These are phyloP conservation scores for Tragelaphus strepsiceros DNA, from an alignment of 2,113 vertebrate species.

Conservation along the genomic window DNA sequence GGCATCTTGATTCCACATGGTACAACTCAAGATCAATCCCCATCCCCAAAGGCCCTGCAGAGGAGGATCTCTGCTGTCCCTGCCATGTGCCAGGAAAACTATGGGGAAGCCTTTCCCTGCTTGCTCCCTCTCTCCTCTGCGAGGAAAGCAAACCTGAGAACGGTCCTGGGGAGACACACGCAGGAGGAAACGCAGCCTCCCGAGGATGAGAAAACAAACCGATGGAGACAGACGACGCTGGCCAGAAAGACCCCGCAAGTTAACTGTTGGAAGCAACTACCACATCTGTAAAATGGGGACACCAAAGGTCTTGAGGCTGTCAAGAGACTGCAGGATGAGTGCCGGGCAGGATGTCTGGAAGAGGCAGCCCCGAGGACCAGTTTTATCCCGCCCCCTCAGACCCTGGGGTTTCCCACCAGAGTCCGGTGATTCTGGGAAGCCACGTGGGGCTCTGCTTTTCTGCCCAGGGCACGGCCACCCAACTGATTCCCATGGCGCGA, in stretches of 20 bases:
- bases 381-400: not conserved
- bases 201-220: not conserved
- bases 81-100: not conserved
- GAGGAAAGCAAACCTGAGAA: not conserved
- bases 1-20: not conserved
- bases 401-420: not conserved
- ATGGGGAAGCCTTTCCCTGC: not conserved
- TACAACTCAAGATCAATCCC: slow-evolving; percentile 25
- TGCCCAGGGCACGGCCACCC: not conserved
- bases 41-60: not conserved
- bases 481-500: not conserved
- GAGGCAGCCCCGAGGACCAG: not conserved
- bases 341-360: not conserved
- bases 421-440: not conserved
- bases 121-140: not conserved
- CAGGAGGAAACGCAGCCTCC: not conserved
- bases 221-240: not conserved
- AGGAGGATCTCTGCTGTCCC: not conserved
- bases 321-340: not conserved
- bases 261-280: not conserved
- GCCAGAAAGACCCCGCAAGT: not conserved
- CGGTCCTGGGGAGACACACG: not conserved
- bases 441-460: not conserved
- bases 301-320: not conserved
- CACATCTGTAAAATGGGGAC: slow-evolving; percentile 4